These are phyloP conservation scores for Trichomycterus rosablanca DNA, from an alignment of 2,113 vertebrate genomes.

Conservation along the genomic window DNA sequence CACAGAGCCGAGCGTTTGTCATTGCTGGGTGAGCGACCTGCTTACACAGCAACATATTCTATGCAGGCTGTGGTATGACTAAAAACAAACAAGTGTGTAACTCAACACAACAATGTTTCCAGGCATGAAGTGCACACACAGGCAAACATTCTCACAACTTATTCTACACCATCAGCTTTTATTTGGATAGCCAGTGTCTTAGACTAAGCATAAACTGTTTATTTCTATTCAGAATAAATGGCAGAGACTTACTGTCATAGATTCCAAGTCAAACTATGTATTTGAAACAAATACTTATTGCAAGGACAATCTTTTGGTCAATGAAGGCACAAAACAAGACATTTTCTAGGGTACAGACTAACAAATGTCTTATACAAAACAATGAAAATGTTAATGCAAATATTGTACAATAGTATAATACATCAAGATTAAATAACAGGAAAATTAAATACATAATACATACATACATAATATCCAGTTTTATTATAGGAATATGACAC, in stretches of 20 bases:
- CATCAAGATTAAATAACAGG: slow-evolving; percentile 62
- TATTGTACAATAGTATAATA: slow-evolving; percentile 36
- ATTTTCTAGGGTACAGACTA: slow-evolving; percentile 17
- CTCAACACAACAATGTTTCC: not conserved
- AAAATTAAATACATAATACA: slow-evolving; percentile 41
- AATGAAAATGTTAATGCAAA: slow-evolving; percentile 51
- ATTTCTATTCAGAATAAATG: slow-evolving; percentile 1
- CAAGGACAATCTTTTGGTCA: slow-evolving; percentile 39
- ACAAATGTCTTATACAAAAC: slow-evolving; percentile 31
- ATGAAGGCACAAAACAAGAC: slow-evolving; percentile 44
- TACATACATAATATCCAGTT: slow-evolving; percentile 73
- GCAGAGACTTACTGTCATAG: slow-evolving; percentile 2
- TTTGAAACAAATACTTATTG: no score
- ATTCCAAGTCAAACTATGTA: slow-evolving; percentile 5
- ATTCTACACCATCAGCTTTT: slow-evolving; percentile 22
- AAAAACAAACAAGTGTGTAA: not conserved
- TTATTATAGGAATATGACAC: slow-evolving; percentile 69
- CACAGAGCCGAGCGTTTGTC: not conserved
- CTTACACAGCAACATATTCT: slow-evolving; percentile 8
- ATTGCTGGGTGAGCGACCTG: slow-evolving; percentile 2
- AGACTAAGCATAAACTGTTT: slow-evolving; percentile 25
- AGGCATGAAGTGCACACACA: slow-evolving; percentile 1
- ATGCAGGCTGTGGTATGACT: not conserved
- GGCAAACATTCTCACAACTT: slow-evolving; percentile 1
- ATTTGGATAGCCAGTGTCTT: slow-evolving; percentile 27